Evolutionary conservation across 1,140 invertebrate genomes (phyloP).

Genomic region (Thaumetopoea pityocampa): DNA sequence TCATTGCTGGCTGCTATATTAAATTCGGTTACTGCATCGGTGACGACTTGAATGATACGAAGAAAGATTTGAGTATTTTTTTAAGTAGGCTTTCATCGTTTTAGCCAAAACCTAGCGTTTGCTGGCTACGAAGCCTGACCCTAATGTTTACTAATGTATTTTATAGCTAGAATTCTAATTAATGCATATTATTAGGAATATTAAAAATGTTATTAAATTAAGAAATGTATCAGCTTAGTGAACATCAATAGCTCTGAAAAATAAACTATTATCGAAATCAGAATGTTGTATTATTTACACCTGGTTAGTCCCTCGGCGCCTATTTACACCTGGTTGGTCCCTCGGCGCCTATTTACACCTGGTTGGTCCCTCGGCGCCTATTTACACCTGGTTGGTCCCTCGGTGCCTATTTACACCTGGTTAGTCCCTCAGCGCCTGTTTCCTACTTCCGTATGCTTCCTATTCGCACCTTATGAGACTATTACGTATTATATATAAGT

Average conservation of each 20-base stretch:
- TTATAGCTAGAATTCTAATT: slow-evolving; percentile 73
- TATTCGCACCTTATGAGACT: too few relatives aligned
- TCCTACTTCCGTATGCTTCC: too few relatives aligned
- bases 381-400: too few relatives aligned
- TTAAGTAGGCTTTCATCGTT: slow-evolving; percentile 28
- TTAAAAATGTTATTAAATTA: slow-evolving; percentile 70
- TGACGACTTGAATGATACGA: slow-evolving; percentile 18
- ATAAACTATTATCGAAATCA: slow-evolving; percentile 74
- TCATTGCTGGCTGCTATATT: background rate
- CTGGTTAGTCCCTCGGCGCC: slow-evolving; percentile 3
- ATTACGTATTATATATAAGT: too few relatives aligned
- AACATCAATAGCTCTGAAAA: slow-evolving; percentile 74
- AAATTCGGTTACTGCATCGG: slow-evolving; percentile 12
- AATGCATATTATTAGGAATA: slow-evolving; percentile 72
- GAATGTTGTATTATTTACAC: slow-evolving; percentile 61
- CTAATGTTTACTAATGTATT: slow-evolving; percentile 63
- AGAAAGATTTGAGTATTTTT: slow-evolving; percentile 16
- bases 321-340: background rate
- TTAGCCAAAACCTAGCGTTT: slow-evolving; percentile 28
- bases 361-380: too few relatives aligned
- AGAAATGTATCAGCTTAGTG: slow-evolving; percentile 75
- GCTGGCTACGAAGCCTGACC: slow-evolving; percentile 48
- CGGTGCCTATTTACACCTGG: too few relatives aligned
- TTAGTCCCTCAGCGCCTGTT: too few relatives aligned
- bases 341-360: background rate